Percentiles rank a stretch among this genome's conserved stretches.
Evolutionary conservation across 2,797 vertebrate genomes (phyloP).

Genomic region (Crypturellus tataupa): DNA sequence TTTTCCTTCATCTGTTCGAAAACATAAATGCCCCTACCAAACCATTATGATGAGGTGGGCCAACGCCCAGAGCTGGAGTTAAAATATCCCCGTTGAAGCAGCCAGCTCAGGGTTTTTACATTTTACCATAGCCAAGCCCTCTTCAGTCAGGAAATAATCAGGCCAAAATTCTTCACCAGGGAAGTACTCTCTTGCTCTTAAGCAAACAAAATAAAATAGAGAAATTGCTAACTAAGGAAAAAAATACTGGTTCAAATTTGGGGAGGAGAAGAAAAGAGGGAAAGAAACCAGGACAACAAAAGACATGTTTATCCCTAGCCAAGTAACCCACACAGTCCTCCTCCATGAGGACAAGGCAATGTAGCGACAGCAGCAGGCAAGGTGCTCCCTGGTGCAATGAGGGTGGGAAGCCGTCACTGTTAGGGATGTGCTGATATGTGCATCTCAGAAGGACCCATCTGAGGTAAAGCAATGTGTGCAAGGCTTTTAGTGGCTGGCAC

Average conservation of each 20-base stretch:
- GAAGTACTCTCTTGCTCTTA: not conserved
- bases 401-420: not conserved
- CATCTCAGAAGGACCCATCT: not conserved
- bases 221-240: not conserved
- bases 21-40: not conserved
- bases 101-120: not conserved
- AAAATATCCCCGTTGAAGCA: not conserved
- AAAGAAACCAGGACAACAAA: not conserved
- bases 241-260: not conserved
- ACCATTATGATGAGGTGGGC: accelerated
- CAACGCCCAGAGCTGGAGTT: not conserved
- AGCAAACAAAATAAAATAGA: not conserved
- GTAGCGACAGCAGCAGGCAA: not conserved
- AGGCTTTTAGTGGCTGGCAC: not conserved
- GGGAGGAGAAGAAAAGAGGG: too few relatives aligned
- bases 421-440: accelerated
- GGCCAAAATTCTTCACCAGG: not conserved
- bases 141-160: not conserved
- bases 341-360: accelerated
- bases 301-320: not conserved
- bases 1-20: not conserved
- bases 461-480: accelerated
- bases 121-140: not conserved
- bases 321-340: not conserved
- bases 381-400: accelerated